Base-by-base conservation (phyloP, 2,797 vertebrate genomes). In the Oreortyx pictus region DNA sequence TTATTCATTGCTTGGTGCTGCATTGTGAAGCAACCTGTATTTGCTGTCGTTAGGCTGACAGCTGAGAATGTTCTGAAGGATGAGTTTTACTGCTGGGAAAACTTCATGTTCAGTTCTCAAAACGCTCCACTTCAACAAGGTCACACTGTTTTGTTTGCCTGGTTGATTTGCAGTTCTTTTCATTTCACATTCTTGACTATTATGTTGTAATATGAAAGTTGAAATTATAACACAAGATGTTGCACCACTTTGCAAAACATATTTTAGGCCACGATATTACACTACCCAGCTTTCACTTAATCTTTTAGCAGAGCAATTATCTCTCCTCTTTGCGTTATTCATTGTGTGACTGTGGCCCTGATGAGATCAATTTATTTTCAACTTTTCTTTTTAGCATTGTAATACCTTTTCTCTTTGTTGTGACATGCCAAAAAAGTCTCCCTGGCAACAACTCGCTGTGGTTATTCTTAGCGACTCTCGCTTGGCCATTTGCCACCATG, bases 281-380 rank as follows among this genome's bases (percentile, higher is more conserved):
- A 16, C 92, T 92, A 31, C 67, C 52, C 90, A 0, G 4, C 31
- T 88, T 46, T 88, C 67, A 70, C 76, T 93, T 95, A 89, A 83
- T 95, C 87, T 91, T 93, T 91, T 92, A 86, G 43, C 77, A 79
- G 49, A 35, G 65, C 81, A 95, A 91, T 96, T 96, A 93, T 88
- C 80, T 86, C 82, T 82, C 41, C 60, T 86, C 75, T 88, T 89
- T 61, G 35, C 81, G 44, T 93, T 93, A 65, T 13, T 83, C 64
- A 46, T 70, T 88, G 56, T 92, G 74, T 76, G 64, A 43, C 78
- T 84, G 50, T 71, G 60, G 57, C 57, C 88, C 65, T 82, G 74
- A 90, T 82, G 82, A 84, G 75, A 90, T 92, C 80, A 84, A 68
- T 92, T 93, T 88, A 85, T 88, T 92, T 94, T 86, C 72, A 86